Percentiles rank a stretch among this genome's conserved stretches.
phyloP scores from a whole-genome alignment of 2,888 invertebrate species.

The Andrena hattorfiana region DNA sequence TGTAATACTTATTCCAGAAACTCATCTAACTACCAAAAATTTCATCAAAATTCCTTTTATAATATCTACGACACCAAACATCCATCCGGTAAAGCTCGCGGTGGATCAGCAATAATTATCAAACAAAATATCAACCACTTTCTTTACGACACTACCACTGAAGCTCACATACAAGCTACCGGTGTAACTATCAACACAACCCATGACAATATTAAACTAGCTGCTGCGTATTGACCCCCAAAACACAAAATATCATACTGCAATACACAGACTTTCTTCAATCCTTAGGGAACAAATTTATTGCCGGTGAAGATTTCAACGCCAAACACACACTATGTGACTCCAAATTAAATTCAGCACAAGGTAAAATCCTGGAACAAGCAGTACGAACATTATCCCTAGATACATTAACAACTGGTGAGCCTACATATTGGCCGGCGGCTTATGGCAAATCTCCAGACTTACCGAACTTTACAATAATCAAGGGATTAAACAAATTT shows the following conservation, averaged over 20 bases:
- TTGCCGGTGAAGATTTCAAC: constrained; percentile 62
- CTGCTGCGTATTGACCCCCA: constrained; percentile 69
- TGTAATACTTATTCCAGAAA: constrained; percentile 13
- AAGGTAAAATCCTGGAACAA: too few relatives aligned
- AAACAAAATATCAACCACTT: constrained; percentile 58
- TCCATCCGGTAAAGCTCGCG: constrained; percentile 59
- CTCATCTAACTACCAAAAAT: constrained; percentile 32
- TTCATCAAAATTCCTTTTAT: constrained; percentile 56
- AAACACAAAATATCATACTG: constrained; percentile 62
- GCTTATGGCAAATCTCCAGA: constrained; percentile 65
- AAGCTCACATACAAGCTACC: constrained; percentile 17
- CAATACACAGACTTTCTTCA: constrained; percentile 56
- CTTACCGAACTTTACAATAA: constrained; percentile 49
- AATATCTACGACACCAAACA: constrained; percentile 56
- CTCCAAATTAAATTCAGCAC: neutral
- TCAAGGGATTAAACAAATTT: constrained; percentile 40
- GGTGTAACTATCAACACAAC: constrained; percentile 37
- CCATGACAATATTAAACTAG: constrained; percentile 44
- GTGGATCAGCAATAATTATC: constrained; percentile 58
- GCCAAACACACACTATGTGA: constrained; percentile 66
- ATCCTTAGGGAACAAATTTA: constrained; percentile 53
- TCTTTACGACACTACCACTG: neutral
- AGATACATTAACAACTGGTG: constrained; percentile 48
- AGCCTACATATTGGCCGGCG: constrained; percentile 71
- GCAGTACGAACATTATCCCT: neutral